Base-by-base conservation (phyloP, 2,888 invertebrate genomes). In the Maniola hyperantus region DNA sequence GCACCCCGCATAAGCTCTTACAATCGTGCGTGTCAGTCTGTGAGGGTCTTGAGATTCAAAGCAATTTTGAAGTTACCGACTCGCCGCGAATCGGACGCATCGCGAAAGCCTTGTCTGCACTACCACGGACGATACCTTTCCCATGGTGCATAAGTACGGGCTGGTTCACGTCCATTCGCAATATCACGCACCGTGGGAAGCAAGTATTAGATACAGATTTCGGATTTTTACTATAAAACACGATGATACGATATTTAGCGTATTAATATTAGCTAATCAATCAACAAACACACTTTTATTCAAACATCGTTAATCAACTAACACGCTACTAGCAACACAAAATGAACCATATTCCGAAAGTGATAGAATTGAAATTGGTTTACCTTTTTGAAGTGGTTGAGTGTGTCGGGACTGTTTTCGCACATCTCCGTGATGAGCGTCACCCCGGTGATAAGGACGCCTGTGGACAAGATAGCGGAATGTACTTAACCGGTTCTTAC, bases 351-450 rank as follows among this genome's bases (percentile, higher is more conserved):
- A 33, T 48, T 11, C 1, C 15, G 15, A 11, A 13, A 10, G 0
- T 11, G n/a, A 20, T 51, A 44, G 18, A 15, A 13, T 54, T 42
- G 11, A 58, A 64, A 48, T 57, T 42, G 1, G 26, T 69, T 93
- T 91, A 99, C 99, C 97, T 99, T 99, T 93, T 99, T 99, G 88
- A 99, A 99, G 91, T 99, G 99, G 88, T 96, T 96, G 75, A 99
- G 93, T 2, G 99, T 99, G 85, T 99, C 99, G 10, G 97, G 96
- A 85, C 99, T 99, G 85, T 97, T 97, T 88, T 99, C 99, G 88
- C 99, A 99, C 99, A 99, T 99, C 93, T 99, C 99, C 33, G 99
- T 99, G 77, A 99, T 99, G 66, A 99, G 95, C 65, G 99, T 98
- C 55, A 99, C 98, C 39, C 99, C 99, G 60, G 99, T 99, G 80